Evolutionary conservation across 2,113 vertebrate genomes (phyloP).

Genomic region (Erinaceus europaeus): DNA sequence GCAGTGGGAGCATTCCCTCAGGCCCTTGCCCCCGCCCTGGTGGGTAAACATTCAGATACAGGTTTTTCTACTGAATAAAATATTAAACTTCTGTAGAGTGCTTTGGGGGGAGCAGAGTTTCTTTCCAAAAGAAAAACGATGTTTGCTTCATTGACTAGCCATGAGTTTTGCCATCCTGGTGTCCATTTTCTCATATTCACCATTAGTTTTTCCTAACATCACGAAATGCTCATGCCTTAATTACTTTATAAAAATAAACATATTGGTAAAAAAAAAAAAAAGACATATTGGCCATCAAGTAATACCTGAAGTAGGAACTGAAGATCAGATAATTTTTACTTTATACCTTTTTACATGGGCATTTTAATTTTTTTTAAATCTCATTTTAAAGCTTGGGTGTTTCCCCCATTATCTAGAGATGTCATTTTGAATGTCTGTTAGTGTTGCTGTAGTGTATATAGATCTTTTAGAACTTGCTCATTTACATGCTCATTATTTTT

Average conservation of each 20-base stretch:
- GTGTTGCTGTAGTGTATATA: neutral
- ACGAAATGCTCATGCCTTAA: constrained; percentile 14
- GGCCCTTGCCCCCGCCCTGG: constrained; percentile 84
- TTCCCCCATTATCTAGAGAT: constrained; percentile 14
- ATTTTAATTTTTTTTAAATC: neutral
- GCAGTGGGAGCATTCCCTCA: constrained; percentile 79
- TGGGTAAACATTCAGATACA: constrained; percentile 69
- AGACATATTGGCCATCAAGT: neutral
- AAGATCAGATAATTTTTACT: constrained; percentile 11
- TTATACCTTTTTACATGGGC: constrained; percentile 29
- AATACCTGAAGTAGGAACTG: constrained; percentile 8
- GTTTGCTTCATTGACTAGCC: neutral
- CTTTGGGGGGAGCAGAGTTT: neutral
- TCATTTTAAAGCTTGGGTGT: constrained; percentile 29
- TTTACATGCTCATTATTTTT: neutral
- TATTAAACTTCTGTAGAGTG: constrained; percentile 14
- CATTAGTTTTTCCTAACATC: constrained; percentile 27
- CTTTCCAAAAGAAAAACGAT: neutral
- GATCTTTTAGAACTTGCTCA: constrained; percentile 16
- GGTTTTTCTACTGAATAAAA: neutral
- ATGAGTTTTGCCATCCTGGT: neutral
- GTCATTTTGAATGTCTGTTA: constrained; percentile 9
- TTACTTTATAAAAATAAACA: constrained; percentile 1
- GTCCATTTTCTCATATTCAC: constrained; percentile 23
- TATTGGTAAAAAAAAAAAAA: neutral